Conservation (phyloP, 2,797 vertebrate species). For the Eremophila alpestris region DNA sequence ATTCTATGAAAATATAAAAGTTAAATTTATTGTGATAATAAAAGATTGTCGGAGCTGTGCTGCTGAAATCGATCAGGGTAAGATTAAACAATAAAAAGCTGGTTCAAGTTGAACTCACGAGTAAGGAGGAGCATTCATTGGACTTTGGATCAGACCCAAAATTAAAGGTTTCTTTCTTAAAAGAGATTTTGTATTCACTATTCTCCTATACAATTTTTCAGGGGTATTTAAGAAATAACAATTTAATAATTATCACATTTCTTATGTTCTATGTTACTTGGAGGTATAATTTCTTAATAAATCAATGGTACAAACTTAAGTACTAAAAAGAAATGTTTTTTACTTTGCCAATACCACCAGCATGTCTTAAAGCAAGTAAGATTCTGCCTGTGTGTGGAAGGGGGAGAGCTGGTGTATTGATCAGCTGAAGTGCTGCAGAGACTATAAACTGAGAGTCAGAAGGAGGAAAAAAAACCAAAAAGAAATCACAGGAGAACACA, state of each 20-base stretch:
- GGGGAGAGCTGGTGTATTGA: slow-evolving; percentile 41
- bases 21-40: slow-evolving; percentile 59
- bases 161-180: not conserved
- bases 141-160: not conserved
- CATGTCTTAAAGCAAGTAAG: slow-evolving; percentile 21
- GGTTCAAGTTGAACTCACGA: not conserved
- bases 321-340: not conserved
- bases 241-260: not conserved
- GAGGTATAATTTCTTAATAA: slow-evolving; percentile 21
- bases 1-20: slow-evolving; percentile 5
- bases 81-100: slow-evolving; percentile 48
- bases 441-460: slow-evolving; percentile 54
- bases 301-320: not conserved
- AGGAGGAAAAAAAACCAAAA: not conserved
- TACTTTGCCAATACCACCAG: slow-evolving; percentile 46
- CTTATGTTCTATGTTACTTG: not conserved
- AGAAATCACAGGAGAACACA: slow-evolving; percentile 19
- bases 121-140: not conserved
- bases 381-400: not conserved
- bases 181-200: not conserved
- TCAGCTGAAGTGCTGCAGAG: slow-evolving; percentile 50
- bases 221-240: not conserved
- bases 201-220: not conserved
- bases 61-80: slow-evolving; percentile 23
- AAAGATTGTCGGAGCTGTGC: slow-evolving; percentile 17